Base-by-base conservation (phyloP, 2,888 invertebrate genomes). In the Cristatella mucedo region DNA sequence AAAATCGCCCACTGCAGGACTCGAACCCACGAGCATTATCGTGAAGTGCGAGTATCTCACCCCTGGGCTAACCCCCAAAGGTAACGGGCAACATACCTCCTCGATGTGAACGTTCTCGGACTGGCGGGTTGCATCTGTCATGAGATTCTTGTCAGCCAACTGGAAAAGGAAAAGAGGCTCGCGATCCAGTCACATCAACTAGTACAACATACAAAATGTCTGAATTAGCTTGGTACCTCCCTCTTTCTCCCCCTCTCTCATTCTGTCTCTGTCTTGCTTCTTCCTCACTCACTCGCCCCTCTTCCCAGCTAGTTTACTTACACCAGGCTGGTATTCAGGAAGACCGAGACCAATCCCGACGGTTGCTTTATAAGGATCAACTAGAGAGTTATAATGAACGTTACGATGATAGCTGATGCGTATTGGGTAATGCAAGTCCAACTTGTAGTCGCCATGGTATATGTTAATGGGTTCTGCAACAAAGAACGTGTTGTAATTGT, bases 371-470 rank as follows among this genome's bases (percentile, higher is more conserved):
- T 76, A 79, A 0, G 85, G 85, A 67, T 85, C 80, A 37, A 83
- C 75, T 46, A 86, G 77, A 33, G 82, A 82, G 68, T 86, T 86
- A 59, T 86, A 86, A 67, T 86, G 85, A 41, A 78, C 76, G 57
- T 78, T 79, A 51, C 80, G 73, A 61, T 86, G 85, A 67, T 86
- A 86, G 48, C 82, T 82, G 40, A 86, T 69, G 42, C 85, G 72
- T 50, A 86, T 76, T 49, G 69, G 63, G 43, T 57, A 55, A 41
- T 60, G 63, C 60, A 78, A 77, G 43, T 78, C 77, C 49, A 78
- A 77, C 55, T 77, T 75, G 55, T 77, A 76, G 46, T 76, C 73
- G 24, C 80, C 76, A 59, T 82, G 81, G 59, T 84, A 83, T 41
- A 80, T 82, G 62, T 84, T 85, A 42, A 83, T 84, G 19, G 85